Evolutionary conservation across 2,113 vertebrate genomes (phyloP).

Genomic region (Athene cunicularia): DNA sequence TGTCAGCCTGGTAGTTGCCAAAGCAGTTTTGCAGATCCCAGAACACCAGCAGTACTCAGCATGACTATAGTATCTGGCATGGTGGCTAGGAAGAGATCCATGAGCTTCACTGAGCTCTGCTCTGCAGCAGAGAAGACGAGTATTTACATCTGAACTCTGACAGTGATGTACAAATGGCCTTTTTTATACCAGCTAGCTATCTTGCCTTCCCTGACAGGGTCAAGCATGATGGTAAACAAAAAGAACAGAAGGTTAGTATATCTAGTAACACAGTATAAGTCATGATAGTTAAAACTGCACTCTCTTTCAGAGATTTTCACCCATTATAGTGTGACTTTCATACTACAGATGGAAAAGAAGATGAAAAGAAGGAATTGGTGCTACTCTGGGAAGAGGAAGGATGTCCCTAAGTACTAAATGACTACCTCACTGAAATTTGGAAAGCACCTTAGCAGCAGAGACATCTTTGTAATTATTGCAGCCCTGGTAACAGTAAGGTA

Average conservation of each 20-base stretch:
- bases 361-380: neutral
- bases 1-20: slow-evolving; percentile 8
- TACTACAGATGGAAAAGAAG: neutral
- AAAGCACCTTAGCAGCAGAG: neutral
- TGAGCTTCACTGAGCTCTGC: neutral
- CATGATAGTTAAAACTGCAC: neutral
- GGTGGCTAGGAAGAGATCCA: neutral
- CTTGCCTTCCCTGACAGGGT: neutral
- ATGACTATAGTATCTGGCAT: slow-evolving; percentile 7
- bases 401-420: neutral
- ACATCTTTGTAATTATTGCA: neutral
- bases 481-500: neutral
- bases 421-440: neutral
- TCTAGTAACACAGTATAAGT: neutral
- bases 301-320: neutral
- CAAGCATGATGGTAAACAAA: neutral
- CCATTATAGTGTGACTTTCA: neutral
- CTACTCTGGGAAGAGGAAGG: neutral
- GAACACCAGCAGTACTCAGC: neutral
- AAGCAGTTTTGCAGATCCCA: slow-evolving; percentile 18
- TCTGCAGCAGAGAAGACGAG: neutral
- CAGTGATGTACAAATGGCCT: fast-evolving
- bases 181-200: neutral
- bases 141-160: neutral
- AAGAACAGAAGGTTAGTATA: neutral